Evolutionary conservation across 2,797 vertebrate genomes (phyloP).

Genomic region (Iguana delicatissima): DNA sequence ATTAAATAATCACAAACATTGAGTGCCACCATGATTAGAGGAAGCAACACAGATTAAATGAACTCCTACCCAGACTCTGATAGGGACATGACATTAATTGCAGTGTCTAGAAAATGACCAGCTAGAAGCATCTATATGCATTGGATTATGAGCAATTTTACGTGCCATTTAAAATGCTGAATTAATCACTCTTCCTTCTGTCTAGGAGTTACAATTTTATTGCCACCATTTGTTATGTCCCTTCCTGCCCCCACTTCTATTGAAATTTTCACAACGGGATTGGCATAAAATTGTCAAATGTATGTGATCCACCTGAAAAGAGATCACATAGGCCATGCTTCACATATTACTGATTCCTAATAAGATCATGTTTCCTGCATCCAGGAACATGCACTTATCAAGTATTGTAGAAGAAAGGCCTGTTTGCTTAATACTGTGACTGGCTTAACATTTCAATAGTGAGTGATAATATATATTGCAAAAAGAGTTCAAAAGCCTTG

Average conservation of each 20-base stretch:
- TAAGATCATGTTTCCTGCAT: background rate
- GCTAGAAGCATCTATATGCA: background rate
- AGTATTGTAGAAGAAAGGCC: background rate
- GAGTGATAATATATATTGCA: too few species aligned
- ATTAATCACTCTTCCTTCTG: background rate
- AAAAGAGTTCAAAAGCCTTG: background rate
- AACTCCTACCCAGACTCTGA: background rate
- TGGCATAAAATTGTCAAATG: conserved; percentile 26
- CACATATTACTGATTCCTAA: conserved; percentile 7
- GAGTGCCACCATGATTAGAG: background rate
- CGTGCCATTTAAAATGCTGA: conserved; percentile 19
- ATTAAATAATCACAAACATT: conserved; percentile 20
- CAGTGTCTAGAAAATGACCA: background rate
- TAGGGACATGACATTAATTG: background rate
- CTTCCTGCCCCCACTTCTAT: background rate
- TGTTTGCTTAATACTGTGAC: background rate
- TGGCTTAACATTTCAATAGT: background rate
- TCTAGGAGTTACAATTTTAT: background rate
- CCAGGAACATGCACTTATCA: conserved; percentile 2
- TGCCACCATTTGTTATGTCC: background rate
- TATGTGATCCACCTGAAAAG: conserved; percentile 11
- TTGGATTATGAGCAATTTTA: conserved; percentile 9
- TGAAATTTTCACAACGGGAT: background rate
- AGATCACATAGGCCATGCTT: background rate
- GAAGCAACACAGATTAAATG: background rate